Evolutionary conservation across 2,113 vertebrate species (phyloP).

Genomic region (Taurulus bubalis): DNA sequence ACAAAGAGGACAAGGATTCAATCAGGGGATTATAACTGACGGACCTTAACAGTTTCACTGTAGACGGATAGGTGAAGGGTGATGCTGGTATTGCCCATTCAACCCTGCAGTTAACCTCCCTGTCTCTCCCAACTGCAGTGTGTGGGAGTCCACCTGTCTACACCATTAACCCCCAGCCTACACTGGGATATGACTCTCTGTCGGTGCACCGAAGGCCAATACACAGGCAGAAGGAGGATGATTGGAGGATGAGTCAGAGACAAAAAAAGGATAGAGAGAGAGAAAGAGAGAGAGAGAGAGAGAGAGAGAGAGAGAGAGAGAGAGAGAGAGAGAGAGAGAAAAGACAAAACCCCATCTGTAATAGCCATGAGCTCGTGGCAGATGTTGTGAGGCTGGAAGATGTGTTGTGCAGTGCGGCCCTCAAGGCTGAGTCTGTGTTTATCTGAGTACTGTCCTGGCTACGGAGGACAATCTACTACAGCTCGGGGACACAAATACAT

Average conservation of each 20-base stretch:
- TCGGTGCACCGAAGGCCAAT: constrained; percentile 30
- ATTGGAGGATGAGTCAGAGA: constrained; percentile 69
- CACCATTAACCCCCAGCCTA: constrained; percentile 66
- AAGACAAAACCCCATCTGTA: constrained; percentile 25
- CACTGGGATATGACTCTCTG: constrained; percentile 41
- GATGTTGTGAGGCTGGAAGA: constrained; percentile 50
- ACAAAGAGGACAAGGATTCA: constrained; percentile 4
- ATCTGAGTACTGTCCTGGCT: constrained; percentile 30
- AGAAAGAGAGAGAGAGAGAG: not conserved
- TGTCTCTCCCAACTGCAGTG: constrained; percentile 43
- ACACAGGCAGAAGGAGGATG: constrained; percentile 36
- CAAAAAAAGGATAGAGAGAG: constrained; percentile 24
- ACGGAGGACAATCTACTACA: constrained; percentile 7
- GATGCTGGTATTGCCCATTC: constrained; percentile 16
- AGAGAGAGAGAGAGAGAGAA: not conserved
- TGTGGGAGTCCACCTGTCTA: constrained; percentile 68
- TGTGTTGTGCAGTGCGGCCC: constrained; percentile 25
- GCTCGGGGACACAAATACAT: constrained; percentile 23
- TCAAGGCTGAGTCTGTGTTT: constrained; percentile 42
- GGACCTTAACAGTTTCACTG: constrained; percentile 31
- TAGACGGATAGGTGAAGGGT: constrained; percentile 45
- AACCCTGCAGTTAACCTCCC: constrained; percentile 48
- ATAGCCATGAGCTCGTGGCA: constrained; percentile 41
- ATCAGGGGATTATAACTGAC: constrained; percentile 12
- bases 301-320: constrained; percentile 14